These are phyloP conservation scores for Danio albolineatus DNA, from an alignment of 2,797 vertebrate species.

Conservation along the genomic window DNA sequence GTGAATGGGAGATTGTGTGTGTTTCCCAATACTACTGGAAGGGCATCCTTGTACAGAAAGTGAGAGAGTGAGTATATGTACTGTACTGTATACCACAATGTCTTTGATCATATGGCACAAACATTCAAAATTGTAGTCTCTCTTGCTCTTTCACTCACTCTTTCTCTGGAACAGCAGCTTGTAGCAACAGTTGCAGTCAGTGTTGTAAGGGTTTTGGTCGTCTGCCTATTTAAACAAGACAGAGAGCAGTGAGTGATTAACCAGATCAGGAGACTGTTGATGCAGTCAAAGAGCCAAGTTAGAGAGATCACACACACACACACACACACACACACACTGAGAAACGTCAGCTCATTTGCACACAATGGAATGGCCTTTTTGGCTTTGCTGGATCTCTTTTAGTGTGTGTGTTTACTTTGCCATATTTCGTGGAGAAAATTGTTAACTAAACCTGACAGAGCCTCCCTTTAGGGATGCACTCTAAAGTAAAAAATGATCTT, in stretches of 20 bases:
- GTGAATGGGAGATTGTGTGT: too few species aligned
- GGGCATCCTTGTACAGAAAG: too few species aligned
- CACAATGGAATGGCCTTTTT: not conserved
- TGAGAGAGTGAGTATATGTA: too few species aligned
- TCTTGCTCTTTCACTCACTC: not conserved
- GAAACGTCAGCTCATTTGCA: not conserved
- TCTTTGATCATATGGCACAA: too few species aligned
- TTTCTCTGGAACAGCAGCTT: not conserved
- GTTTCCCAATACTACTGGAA: too few species aligned
- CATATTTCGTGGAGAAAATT: not conserved
- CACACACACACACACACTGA: constrained; percentile 1
- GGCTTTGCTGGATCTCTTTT: not conserved
- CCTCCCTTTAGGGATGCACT: not conserved
- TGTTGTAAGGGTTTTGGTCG: constrained; percentile 62
- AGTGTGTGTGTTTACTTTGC: not conserved
- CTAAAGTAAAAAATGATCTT: not conserved
- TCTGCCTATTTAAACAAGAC: constrained; percentile 70
- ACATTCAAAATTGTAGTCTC: not conserved
- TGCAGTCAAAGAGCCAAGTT: constrained; percentile 69
- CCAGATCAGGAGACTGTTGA: constrained; percentile 68
- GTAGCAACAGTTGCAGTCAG: constrained; percentile 31
- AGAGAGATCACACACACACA: constrained; percentile 46
- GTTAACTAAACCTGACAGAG: constrained; percentile 2
- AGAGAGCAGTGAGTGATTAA: constrained; percentile 70
- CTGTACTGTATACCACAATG: too few species aligned